Evolutionary conservation across 2,113 vertebrate genomes (phyloP), one percentile per base, ranked within the genome.

Genomic region (Litocranius walleri): DNA sequence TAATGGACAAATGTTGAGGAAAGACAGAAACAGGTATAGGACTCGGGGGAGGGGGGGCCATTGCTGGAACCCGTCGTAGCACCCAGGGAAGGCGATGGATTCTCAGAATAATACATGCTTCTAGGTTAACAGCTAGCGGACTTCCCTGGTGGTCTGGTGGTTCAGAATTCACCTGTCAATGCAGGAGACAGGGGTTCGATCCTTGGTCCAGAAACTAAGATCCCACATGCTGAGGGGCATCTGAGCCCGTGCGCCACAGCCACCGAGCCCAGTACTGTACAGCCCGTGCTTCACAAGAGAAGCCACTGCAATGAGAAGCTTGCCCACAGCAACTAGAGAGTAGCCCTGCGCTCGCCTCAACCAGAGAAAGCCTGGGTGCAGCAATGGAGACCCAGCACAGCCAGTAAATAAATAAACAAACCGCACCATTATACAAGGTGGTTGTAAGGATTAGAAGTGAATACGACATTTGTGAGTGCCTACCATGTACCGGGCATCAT

Each of bases 181-280:
- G 23, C 71, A 43, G 71, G 71, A 27, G 71, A 43, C 71, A 77
- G 36, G 23, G 23, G 36, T 27, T 77, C 12, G 6, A 77, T 77
- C 71, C 23, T 14, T 43, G 40, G 71, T 77, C 71, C 12, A 77
- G 6, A 77, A 77, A 77, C 71, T 77, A 77, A 74, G 21, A 27
- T 27, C 40, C 71, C 71, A 27, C 23, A 14, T 27, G 23, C 71
- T 1, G 2, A 43, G 40, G 23, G 71, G 21, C 23, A 43, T 40
- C 71, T 43, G 71, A 77, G 71, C 40, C 23, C 1, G 0, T 43
- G 23, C 0, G 0, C 11, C 71, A 77, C 71, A 43, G 14, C 36
- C 25, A 14, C 36, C 43, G 71, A 74, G 71, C 5, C 21, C 67
- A 74, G 64, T 8, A 67, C 33, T 43, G 40, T 43, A 43, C 23